Conservation (phyloP, 2,888 invertebrate genomes). For the Camponotus fellah region DNA sequence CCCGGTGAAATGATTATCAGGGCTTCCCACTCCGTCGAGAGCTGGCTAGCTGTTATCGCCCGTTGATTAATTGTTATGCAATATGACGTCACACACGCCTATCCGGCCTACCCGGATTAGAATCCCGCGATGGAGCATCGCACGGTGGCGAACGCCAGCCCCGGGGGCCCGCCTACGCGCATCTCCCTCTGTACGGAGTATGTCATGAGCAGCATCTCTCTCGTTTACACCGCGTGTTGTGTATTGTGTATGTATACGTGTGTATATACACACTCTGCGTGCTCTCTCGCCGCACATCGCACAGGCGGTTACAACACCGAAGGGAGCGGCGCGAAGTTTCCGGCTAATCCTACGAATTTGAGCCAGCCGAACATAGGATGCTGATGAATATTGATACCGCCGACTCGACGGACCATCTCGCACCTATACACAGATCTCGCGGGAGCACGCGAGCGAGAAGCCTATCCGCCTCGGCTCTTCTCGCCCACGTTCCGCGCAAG, state of each 20-base stretch:
- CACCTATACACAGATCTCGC: constrained; percentile 32
- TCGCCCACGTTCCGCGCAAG: constrained; percentile 47
- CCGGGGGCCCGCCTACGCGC: constrained; percentile 32
- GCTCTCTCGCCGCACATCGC: background rate
- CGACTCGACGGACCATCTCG: constrained; percentile 69
- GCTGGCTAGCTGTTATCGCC: constrained; percentile 84
- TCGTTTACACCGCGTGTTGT: constrained; percentile 12
- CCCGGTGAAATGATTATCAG: constrained; percentile 86
- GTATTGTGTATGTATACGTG: background rate
- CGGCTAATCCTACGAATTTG: constrained; percentile 84
- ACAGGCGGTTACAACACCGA: constrained; percentile 66
- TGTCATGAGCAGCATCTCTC: constrained; percentile 43
- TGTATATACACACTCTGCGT: background rate
- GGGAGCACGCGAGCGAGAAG: constrained; percentile 22
- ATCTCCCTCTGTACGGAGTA: constrained; percentile 28
- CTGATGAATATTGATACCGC: constrained; percentile 86
- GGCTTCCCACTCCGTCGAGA: constrained; percentile 83
- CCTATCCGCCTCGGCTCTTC: constrained; percentile 37
- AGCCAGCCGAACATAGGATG: constrained; percentile 85
- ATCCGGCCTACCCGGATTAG: constrained; percentile 82
- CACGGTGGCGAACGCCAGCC: constrained; percentile 70
- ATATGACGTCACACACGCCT: constrained; percentile 85
- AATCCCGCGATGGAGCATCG: constrained; percentile 79
- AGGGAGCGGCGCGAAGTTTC: constrained; percentile 83
- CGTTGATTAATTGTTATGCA: constrained; percentile 86